phyloP scores from a whole-genome alignment of 2,888 invertebrate species.

The Periphyllus acericola region DNA sequence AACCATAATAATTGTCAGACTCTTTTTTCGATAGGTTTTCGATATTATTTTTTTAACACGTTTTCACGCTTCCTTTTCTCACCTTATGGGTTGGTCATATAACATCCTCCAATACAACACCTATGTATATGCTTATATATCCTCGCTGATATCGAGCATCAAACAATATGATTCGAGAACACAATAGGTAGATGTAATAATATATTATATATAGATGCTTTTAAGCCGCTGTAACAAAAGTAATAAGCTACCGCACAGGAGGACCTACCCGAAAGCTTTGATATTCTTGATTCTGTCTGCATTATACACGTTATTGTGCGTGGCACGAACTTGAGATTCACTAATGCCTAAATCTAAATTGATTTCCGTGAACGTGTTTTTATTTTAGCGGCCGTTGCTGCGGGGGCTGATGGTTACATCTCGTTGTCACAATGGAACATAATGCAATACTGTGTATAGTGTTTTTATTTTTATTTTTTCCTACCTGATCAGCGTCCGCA shows the following conservation, averaged over 20 bases:
- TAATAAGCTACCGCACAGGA: neutral
- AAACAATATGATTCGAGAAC: no score
- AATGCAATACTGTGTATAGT: neutral
- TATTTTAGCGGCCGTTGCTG: neutral
- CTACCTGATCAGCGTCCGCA: no score
- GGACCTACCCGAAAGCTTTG: neutral
- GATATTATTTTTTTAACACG: no score
- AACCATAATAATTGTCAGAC: no score
- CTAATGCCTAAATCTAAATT: neutral
- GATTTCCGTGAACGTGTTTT: neutral
- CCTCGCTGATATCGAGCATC: no score
- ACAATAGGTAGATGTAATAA: no score
- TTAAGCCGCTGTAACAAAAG: neutral
- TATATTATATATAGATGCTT: no score
- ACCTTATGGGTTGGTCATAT: no score
- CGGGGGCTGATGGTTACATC: neutral
- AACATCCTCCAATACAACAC: no score
- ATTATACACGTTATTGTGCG: neutral
- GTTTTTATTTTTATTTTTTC: neutral
- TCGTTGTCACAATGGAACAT: neutral
- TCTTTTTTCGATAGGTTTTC: no score
- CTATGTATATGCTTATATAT: no score
- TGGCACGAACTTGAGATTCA: neutral
- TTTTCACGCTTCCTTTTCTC: no score
- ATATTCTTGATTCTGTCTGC: neutral